phyloP scores from a whole-genome alignment of 92 coral and sea anemone species.

The Ricordea florida region DNA sequence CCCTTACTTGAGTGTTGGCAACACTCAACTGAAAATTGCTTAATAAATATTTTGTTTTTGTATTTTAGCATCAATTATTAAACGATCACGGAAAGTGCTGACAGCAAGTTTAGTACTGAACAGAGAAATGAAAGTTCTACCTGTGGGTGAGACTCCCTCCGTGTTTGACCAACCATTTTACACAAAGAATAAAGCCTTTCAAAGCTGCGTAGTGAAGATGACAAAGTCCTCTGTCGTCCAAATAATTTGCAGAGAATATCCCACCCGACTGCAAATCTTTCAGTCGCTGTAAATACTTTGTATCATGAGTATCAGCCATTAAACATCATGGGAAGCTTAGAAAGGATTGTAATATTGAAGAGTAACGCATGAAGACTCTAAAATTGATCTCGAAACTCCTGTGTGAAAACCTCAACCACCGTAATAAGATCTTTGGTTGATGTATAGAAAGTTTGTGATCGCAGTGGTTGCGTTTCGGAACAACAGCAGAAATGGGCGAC shows the following conservation, averaged over 20 bases:
- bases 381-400: neutral
- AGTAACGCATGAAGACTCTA: no score
- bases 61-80: neutral
- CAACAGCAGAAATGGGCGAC: no score
- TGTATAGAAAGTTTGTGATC: no score
- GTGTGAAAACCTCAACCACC: no score
- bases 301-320: conserved; percentile 47
- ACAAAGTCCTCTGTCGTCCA: conserved; percentile 73
- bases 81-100: neutral
- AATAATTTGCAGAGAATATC: conserved; percentile 48
- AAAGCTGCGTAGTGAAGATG: conserved; percentile 73
- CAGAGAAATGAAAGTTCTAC: conserved; percentile 5
- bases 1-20: no score
- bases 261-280: conserved; percentile 67
- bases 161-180: conserved; percentile 81
- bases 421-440: no score
- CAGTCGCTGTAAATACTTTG: conserved; percentile 69
- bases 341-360: neutral
- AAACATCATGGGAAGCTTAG: neutral
- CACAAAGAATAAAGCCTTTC: conserved; percentile 71
- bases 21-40: no score
- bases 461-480: no score
- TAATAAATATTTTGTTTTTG: no score
- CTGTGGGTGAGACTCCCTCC: conserved; percentile 72
- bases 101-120: neutral